Percentiles rank a stretch among this genome's conserved stretches.
These are phyloP conservation scores for Tiaroga cobitis DNA, from an alignment of 2,797 vertebrate genomes.

Conservation along the genomic window DNA sequence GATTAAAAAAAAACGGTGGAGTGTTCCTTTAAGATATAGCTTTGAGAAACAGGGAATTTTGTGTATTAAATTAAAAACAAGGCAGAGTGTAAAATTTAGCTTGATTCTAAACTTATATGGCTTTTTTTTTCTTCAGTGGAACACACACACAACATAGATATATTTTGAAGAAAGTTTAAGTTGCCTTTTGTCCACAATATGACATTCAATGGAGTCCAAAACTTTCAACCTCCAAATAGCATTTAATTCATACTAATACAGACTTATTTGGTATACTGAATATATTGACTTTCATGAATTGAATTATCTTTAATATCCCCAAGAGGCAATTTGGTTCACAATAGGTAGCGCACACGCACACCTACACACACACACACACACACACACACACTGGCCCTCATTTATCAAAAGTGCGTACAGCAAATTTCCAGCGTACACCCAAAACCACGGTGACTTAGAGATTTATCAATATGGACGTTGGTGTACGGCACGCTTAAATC, in stretches of 20 bases:
- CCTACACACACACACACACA: too few species aligned
- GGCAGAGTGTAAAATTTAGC: neutral
- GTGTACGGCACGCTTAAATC: too few species aligned
- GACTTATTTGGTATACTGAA: neutral
- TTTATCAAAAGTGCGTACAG: too few species aligned
- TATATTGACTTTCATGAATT: neutral
- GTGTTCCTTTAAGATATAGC: neutral
- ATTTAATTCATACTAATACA: neutral
- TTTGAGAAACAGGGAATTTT: neutral
- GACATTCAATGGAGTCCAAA: neutral
- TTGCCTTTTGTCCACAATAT: neutral
- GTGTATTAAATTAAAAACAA: neutral
- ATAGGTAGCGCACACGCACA: too few species aligned
- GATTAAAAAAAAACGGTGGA: too few species aligned
- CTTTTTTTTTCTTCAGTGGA: neutral
- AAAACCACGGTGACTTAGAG: too few species aligned
- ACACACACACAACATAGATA: neutral
- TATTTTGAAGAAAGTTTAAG: neutral
- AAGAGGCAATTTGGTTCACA: too few species aligned
- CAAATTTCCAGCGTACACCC: too few species aligned
- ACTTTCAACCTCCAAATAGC: neutral
- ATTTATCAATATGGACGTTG: too few species aligned
- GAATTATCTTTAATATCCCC: too few species aligned
- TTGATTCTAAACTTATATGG: neutral
- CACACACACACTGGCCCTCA: too few species aligned